phyloP scores from a whole-genome alignment of 2,113 vertebrate species.

The Alces alces region DNA sequence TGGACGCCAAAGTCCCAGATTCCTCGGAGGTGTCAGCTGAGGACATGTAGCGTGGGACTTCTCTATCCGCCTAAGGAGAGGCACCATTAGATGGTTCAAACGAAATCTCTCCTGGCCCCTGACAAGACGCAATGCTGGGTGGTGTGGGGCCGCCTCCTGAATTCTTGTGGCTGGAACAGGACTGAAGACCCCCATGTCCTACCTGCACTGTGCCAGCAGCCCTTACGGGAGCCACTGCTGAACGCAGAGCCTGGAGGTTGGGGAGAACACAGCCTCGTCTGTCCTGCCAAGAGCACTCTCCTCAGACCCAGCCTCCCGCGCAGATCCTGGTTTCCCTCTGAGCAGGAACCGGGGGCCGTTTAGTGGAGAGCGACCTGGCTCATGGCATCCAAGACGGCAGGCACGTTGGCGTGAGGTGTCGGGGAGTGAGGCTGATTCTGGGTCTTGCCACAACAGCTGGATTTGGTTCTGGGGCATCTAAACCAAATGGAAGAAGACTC shows the following conservation, averaged over 20 bases:
- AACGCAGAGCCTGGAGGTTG: not conserved
- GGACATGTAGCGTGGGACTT: not conserved
- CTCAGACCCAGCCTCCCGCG: accelerated
- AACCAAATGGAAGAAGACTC: not conserved
- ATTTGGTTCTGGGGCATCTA: not conserved
- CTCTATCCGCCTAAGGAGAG: not conserved
- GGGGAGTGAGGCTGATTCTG: accelerated
- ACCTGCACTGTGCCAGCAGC: accelerated
- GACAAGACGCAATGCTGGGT: not conserved
- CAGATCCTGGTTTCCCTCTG: not conserved
- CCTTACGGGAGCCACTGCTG: accelerated
- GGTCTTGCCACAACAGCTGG: not conserved
- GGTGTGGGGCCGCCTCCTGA: not conserved
- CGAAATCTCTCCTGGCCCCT: not conserved
- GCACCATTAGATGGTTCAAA: not conserved
- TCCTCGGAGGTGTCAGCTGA: not conserved
- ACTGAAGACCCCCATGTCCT: not conserved
- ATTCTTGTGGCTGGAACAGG: not conserved
- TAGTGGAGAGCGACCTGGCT: not conserved
- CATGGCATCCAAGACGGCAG: accelerated
- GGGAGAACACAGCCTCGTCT: not conserved
- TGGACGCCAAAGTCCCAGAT: not conserved
- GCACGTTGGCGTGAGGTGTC: not conserved
- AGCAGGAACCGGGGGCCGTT: not conserved
- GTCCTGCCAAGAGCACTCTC: accelerated